These are phyloP conservation scores for Thalassoma bifasciatum DNA, from an alignment of 2,113 vertebrate genomes.

Conservation along the genomic window DNA sequence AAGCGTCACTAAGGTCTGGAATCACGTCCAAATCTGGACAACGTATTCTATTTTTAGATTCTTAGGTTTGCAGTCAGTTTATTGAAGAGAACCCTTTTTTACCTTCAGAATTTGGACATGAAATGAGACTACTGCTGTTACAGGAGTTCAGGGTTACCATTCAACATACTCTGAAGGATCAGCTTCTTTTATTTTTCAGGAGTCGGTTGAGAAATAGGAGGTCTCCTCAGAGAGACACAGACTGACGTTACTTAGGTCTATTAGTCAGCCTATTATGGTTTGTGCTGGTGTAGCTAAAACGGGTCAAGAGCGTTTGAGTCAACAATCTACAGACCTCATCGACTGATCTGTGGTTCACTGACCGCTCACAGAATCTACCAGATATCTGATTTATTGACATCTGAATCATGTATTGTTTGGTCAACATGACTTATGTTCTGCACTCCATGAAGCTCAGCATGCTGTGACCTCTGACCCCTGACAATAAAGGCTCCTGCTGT, in stretches of 20 bases:
- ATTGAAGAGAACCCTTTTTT: no score
- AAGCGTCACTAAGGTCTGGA: no score
- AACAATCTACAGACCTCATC: background rate
- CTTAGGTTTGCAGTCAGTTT: no score
- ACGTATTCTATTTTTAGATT: no score
- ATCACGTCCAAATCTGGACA: no score
- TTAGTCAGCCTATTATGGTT: background rate
- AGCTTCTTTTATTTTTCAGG: no score
- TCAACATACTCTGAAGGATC: no score
- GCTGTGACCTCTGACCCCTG: conserved; percentile 32
- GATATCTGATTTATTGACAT: conserved; percentile 10
- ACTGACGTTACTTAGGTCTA: background rate
- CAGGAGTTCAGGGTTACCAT: no score
- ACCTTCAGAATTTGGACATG: no score
- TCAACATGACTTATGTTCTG: conserved; percentile 27
- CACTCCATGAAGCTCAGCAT: conserved; percentile 57
- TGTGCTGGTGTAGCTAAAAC: background rate
- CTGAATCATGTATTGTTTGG: background rate
- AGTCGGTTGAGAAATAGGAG: background rate
- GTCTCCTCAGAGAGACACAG: background rate
- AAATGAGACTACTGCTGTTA: no score
- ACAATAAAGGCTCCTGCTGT: conserved; percentile 26
- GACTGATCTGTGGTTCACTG: background rate
- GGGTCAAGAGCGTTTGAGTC: background rate
- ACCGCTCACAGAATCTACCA: conserved; percentile 6